These are phyloP conservation scores for Micromesistius poutassou DNA, from an alignment of 2,797 vertebrate genomes.

Conservation along the genomic window DNA sequence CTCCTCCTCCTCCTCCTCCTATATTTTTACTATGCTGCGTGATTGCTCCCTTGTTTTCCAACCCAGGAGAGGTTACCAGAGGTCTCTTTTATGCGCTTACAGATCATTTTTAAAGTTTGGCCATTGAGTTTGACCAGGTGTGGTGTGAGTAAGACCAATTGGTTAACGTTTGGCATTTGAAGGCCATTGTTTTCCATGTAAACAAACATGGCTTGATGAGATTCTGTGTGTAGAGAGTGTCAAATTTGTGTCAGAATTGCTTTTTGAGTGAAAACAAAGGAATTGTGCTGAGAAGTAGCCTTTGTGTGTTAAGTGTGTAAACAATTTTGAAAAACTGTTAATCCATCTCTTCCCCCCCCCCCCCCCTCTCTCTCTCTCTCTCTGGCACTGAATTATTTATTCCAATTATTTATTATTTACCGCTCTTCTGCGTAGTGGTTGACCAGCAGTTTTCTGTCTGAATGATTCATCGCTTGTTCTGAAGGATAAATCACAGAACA, in stretches of 20 bases:
- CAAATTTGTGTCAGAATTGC: background rate
- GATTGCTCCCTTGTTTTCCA: too few species aligned
- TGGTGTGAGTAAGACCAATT: background rate
- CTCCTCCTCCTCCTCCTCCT: too few species aligned
- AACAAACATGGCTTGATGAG: background rate
- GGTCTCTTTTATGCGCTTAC: too few species aligned
- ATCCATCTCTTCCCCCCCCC: too few species aligned
- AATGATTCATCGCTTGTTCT: slow-evolving; percentile 72
- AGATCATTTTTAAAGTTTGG: too few species aligned
- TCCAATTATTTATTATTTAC: slow-evolving; percentile 67
- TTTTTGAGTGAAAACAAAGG: too few species aligned
- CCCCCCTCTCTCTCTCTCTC: background rate
- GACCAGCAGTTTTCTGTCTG: slow-evolving; percentile 72
- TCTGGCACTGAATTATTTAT: background rate
- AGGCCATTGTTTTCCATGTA: background rate
- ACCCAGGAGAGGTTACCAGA: too few species aligned
- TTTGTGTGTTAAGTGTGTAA: background rate
- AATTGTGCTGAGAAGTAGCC: background rate
- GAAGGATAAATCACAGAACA: slow-evolving; percentile 53
- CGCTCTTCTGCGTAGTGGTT: slow-evolving; percentile 70
- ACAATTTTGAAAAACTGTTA: too few species aligned
- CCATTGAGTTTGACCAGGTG: too few species aligned
- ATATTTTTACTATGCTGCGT: too few species aligned
- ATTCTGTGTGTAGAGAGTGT: background rate
- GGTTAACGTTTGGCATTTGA: background rate